A percentile compares a stretch with the other conserved stretches of the same genome.
phyloP scores from a whole-genome alignment of 92 coral and sea anemone genomes.

The Phymanthus crucifer region DNA sequence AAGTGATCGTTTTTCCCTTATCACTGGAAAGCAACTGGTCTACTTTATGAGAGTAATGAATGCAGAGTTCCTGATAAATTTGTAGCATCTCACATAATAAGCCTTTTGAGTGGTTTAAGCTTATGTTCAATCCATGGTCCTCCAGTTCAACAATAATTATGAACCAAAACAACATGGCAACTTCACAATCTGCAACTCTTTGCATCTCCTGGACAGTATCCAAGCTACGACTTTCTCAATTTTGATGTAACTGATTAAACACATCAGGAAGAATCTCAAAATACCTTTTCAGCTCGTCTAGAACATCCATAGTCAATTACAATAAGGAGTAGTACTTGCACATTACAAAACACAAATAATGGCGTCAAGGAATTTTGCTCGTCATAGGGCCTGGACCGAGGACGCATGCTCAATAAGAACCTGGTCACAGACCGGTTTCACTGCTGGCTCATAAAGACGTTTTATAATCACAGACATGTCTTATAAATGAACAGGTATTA shows the following conservation, averaged over 20 bases:
- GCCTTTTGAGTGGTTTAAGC: too few species aligned
- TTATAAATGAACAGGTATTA: background rate
- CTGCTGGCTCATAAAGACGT: constrained; percentile 2
- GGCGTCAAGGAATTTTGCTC: too few species aligned
- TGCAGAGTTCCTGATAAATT: too few species aligned
- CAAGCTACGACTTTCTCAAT: background rate
- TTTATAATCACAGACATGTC: background rate
- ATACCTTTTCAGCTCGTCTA: background rate
- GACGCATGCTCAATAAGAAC: background rate
- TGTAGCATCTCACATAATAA: too few species aligned
- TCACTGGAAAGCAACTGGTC: too few species aligned
- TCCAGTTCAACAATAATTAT: too few species aligned
- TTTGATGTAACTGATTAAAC: background rate
- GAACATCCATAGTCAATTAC: background rate
- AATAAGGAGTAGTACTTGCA: too few species aligned
- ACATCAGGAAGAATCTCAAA: background rate
- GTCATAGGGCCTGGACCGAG: too few species aligned
- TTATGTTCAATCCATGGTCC: too few species aligned
- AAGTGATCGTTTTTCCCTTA: background rate
- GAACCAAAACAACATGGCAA: background rate
- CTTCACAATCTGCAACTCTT: background rate
- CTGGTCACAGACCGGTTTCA: background rate
- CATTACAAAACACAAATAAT: too few species aligned
- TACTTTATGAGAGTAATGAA: too few species aligned
- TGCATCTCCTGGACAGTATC: background rate